Evolutionary conservation across 1,140 invertebrate genomes (phyloP).

Genomic region (Diachasma alloeum): DNA sequence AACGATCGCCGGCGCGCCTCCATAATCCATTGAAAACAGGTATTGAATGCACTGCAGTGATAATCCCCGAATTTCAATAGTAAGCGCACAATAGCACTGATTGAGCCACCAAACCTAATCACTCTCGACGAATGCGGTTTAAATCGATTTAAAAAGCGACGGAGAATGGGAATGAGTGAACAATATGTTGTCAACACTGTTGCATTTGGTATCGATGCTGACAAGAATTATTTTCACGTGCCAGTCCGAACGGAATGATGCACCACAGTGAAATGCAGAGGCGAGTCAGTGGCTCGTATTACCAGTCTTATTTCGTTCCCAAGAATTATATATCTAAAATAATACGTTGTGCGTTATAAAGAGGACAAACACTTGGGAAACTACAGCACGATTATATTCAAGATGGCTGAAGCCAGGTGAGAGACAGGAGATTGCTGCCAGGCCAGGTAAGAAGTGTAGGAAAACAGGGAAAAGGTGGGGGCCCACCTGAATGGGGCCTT

Average conservation of each 20-base stretch:
- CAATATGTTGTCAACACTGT: neutral
- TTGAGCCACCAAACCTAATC: neutral
- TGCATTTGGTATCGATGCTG: neutral
- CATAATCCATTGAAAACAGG: neutral
- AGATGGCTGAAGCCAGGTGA: constrained; percentile 4
- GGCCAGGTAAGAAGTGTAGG: neutral
- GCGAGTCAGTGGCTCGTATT: neutral
- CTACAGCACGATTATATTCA: neutral
- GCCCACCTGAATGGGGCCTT: constrained; percentile 3
- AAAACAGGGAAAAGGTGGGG: neutral
- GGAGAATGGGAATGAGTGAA: neutral
- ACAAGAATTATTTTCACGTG: neutral
- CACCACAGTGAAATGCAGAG: neutral
- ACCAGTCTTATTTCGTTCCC: neutral
- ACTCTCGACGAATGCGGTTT: neutral
- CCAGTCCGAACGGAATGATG: neutral
- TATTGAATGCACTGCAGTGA: neutral
- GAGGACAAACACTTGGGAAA: constrained; percentile 4
- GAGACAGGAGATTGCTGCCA: constrained; percentile 1
- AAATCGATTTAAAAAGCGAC: neutral
- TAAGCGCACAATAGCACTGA: neutral
- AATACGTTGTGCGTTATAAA: neutral
- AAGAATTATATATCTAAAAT: neutral
- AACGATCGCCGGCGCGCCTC: neutral
- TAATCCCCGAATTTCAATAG: neutral